Conservation (phyloP, 2,113 vertebrate species). For the Corythaeola cristata region DNA sequence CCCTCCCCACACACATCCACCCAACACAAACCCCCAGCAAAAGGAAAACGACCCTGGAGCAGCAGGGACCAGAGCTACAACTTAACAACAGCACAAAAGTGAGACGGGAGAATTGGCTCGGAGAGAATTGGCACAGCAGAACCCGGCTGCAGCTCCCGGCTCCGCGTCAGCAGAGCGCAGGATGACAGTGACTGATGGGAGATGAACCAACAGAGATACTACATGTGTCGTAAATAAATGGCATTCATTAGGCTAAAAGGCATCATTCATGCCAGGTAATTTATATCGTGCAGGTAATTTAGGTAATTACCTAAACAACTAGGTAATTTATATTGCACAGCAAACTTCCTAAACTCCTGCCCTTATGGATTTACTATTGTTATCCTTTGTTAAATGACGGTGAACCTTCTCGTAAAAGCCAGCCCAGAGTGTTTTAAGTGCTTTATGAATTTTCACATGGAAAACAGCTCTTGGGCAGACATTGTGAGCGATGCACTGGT, state of each 20-base stretch:
- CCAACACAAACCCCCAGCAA: not conserved
- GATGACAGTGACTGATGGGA: not conserved
- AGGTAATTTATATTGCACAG: not conserved
- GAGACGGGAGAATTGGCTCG: fast-evolving
- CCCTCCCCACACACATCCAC: fast-evolving
- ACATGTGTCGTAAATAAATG: not conserved
- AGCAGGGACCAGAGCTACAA: not conserved
- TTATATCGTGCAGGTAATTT: not conserved
- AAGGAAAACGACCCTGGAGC: fast-evolving
- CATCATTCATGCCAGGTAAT: not conserved
- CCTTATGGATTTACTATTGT: not conserved
- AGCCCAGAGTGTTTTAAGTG: not conserved
- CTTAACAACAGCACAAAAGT: fast-evolving
- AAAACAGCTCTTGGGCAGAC: not conserved
- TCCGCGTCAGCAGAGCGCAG: fast-evolving
- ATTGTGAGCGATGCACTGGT: not conserved
- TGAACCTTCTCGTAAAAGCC: not conserved
- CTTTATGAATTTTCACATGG: not conserved
- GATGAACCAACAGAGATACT: not conserved
- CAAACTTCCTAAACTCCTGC: not conserved
- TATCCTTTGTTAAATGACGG: not conserved
- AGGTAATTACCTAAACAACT: constrained; percentile 25
- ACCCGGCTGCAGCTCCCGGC: not conserved
- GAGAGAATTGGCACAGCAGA: no score
- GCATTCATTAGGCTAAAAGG: not conserved